Evolutionary conservation across 1,140 invertebrate species (phyloP), one percentile per base, ranked within the genome.

Genomic region (Leptestheria dahalacensis): DNA sequence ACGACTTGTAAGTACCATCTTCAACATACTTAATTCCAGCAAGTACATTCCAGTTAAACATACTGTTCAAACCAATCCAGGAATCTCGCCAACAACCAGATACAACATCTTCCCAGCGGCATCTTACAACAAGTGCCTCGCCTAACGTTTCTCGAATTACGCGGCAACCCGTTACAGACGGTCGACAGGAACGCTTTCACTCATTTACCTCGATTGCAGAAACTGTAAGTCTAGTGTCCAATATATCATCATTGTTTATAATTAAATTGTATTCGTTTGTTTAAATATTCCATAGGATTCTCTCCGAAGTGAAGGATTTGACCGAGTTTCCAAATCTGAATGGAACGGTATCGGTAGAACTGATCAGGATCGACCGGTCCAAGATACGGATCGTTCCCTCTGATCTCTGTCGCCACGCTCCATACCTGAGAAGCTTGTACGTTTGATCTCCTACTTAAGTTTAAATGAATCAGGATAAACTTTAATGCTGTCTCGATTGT

Each of bases 361-460:
- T 85, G 50, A 75, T 95, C 52, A 79, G 82, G 63, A 72, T 90
- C 52, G 91, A 94, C 75, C 81, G 90, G 59, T 84, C 88, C 0
- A 81, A 81, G 47, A 76, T 95, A 20, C 70, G 72, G 12, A 65
- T 71, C 2, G 79, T 93, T 58, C 88, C 91, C 9, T 59, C 69
- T 12, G 78, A 83, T 64, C 73, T 95, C n/a, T 96, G 91, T 71
- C 66, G 67, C 23, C 79, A 82, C 61, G 82, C 84, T 65, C 86
- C 85, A 55, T 80, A 79, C 68, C 79, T 95, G 33, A 85, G 84
- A 71, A 88, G 84, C 69, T 73, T 96, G 91, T 95, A 74, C n/a
- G n/a, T n/a, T n/a, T n/a, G n/a, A n/a, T n/a, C n/a, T n/a, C n/a
- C n/a, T n/a, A n/a, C n/a, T n/a, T n/a, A n/a, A n/a, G n/a, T n/a